phyloP scores from a whole-genome alignment of 1,140 invertebrate genomes.

The Meloidogyne exigua region DNA sequence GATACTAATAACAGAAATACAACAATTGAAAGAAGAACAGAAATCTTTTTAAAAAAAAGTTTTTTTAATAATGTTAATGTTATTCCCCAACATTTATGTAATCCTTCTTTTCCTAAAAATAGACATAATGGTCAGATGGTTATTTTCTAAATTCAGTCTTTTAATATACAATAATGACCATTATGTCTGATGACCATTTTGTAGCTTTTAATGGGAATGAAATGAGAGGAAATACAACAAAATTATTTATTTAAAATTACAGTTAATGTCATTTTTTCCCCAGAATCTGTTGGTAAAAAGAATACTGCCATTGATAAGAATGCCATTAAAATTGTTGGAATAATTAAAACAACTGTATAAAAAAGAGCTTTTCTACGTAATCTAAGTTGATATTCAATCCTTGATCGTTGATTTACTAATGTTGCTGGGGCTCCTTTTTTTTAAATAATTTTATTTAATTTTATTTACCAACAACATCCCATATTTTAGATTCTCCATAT shows the following conservation, averaged over 20 bases:
- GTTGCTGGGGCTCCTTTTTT: slow-evolving; percentile 74
- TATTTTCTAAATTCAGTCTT: too few relatives aligned
- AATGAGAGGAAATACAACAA: neutral
- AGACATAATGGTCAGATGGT: too few relatives aligned
- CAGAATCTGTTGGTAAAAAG: slow-evolving; percentile 79
- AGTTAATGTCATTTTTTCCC: slow-evolving; percentile 85
- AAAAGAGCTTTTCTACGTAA: slow-evolving; percentile 25
- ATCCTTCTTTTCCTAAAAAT: too few relatives aligned
- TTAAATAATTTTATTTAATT: too few relatives aligned
- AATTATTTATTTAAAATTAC: slow-evolving; percentile 87
- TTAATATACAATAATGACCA: too few relatives aligned
- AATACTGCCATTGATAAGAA: slow-evolving; percentile 97
- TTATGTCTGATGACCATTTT: too few relatives aligned
- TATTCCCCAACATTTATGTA: too few relatives aligned
- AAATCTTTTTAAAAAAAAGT: neutral
- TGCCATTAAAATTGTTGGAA: slow-evolving; percentile 72
- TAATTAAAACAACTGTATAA: slow-evolving; percentile 29
- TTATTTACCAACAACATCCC: slow-evolving; percentile 4
- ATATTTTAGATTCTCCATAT: neutral
- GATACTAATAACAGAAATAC: slow-evolving; percentile 95
- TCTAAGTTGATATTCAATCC: slow-evolving; percentile 3
- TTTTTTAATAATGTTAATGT: too few relatives aligned
- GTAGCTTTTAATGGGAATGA: too few relatives aligned
- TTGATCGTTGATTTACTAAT: slow-evolving; percentile 88
- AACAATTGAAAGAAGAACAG: slow-evolving; percentile 92